A percentile compares a stretch with the other conserved stretches of the same genome.
phyloP scores from a whole-genome alignment of 2,888 invertebrate genomes.

The Ypsolopha sequella region DNA sequence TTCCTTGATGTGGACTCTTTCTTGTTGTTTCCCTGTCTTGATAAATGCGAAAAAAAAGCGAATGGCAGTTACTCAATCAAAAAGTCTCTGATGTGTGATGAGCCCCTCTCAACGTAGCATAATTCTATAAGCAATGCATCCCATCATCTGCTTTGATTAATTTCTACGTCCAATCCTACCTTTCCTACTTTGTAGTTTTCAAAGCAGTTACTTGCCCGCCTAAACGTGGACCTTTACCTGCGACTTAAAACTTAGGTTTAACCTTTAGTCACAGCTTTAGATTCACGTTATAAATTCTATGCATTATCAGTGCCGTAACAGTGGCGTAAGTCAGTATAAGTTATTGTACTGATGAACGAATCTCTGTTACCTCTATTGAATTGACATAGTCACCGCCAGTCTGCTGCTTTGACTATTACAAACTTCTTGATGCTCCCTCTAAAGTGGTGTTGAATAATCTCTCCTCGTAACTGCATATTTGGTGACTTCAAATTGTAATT shows the following conservation, averaged over 20 bases:
- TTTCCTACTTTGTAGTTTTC: conserved; percentile 24
- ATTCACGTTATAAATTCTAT: conserved; percentile 1
- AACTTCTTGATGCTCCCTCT: background rate
- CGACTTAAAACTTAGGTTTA: conserved; percentile 37
- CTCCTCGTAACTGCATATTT: conserved; percentile 73
- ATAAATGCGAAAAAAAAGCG: no score
- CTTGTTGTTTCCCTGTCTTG: no score
- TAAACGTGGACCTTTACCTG: conserved; percentile 45
- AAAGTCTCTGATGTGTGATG: no score
- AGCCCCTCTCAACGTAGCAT: no score
- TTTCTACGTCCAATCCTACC: background rate
- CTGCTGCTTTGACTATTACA: conserved; percentile 27
- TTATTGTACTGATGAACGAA: no score
- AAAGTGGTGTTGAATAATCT: conserved; percentile 63
- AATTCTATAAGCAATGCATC: background rate
- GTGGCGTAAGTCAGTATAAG: no score
- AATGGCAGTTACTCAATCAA: no score
- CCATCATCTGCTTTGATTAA: background rate
- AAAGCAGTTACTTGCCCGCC: conserved; percentile 23
- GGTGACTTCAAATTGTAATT: conserved; percentile 70
- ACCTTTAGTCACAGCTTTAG: conserved; percentile 35
- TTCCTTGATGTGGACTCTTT: no score
- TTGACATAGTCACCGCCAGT: conserved; percentile 16
- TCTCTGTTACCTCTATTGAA: no score
- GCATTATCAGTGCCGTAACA: no score